Evolutionary conservation across 2,888 invertebrate species (phyloP), one percentile per base, ranked within the genome.

Genomic region (Leucozona laternaria): DNA sequence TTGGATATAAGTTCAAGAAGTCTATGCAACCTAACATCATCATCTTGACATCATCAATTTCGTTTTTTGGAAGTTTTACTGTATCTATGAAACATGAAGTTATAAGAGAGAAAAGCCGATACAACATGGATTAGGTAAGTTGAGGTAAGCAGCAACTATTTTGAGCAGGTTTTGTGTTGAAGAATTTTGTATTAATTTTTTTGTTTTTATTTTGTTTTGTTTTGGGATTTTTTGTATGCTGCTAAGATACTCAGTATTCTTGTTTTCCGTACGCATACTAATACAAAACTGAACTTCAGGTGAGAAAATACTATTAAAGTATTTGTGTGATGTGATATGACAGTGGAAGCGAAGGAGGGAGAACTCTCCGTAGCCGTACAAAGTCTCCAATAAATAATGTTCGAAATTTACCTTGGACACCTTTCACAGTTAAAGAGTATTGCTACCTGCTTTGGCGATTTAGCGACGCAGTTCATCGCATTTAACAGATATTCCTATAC

Each of bases 121-220:
- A 45, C n/a, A 64, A 81, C 81, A 85, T 77, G 81, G 81, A 81
- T 85, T 85, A 81, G 85, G 77, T 73, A 85, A 85, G 85, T 80
- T 68, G 72, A 77, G 80, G 80, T 78, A 81, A 85, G 72, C 73
- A 81, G 43, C 45, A 71, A 58, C 72, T 72, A 80, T 72, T 79
- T 76, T 66, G 60, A 78, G 85, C 85, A 77, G 77, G 81, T 80
- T 80, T 79, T 78, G 20, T 31, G 55, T 76, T 73, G 37, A 40
- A 43, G 22, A 53, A 53, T 53, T 25, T 43, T 31, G 43, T 53
- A 15, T 10, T 79, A 31, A 43, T 37, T 37, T 66, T 68, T 60
- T n/a, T 20, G 31, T 71, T 31, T 37, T 57, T 25, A 17, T 40
- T 66, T 66, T 34, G 17, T 80, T 77, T 80, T 72, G 62, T 71